These are phyloP conservation scores for Chlorocebus sabaeus DNA, from an alignment of 2,113 vertebrate species.

Conservation along the genomic window DNA sequence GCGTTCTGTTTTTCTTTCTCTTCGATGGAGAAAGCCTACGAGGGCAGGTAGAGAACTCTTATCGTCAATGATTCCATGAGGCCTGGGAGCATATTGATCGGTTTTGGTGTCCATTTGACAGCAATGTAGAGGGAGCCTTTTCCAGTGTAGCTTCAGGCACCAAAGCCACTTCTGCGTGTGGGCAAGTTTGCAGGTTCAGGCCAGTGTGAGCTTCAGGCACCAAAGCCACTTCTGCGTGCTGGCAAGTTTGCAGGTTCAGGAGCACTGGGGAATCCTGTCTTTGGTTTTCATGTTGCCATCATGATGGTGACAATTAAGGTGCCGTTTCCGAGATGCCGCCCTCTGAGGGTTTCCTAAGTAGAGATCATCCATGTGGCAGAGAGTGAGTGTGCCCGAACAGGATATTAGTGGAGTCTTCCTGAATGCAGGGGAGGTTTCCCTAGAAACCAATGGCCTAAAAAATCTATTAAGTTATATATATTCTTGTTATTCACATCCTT, in stretches of 20 bases:
- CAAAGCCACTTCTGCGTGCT: neutral
- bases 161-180: neutral
- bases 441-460: neutral
- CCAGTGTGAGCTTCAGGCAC: neutral
- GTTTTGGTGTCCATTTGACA: too few species aligned
- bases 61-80: too few species aligned
- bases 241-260: neutral
- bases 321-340: neutral
- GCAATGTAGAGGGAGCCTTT: neutral
- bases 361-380: neutral
- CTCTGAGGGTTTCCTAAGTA: rapidly evolving
- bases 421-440: neutral
- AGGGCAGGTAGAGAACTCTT: too few species aligned
- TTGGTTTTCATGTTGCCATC: neutral
- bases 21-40: neutral
- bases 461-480: neutral
- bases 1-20: neutral
- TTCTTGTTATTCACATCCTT: neutral
- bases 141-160: neutral
- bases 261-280: neutral
- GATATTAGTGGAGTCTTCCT: neutral
- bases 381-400: neutral
- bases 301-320: neutral
- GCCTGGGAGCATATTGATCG: too few species aligned
- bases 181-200: neutral